Percentiles rank a stretch among this genome's conserved stretches.
Evolutionary conservation across 2,888 invertebrate genomes (phyloP).

Genomic region (Oasisia sp.): DNA sequence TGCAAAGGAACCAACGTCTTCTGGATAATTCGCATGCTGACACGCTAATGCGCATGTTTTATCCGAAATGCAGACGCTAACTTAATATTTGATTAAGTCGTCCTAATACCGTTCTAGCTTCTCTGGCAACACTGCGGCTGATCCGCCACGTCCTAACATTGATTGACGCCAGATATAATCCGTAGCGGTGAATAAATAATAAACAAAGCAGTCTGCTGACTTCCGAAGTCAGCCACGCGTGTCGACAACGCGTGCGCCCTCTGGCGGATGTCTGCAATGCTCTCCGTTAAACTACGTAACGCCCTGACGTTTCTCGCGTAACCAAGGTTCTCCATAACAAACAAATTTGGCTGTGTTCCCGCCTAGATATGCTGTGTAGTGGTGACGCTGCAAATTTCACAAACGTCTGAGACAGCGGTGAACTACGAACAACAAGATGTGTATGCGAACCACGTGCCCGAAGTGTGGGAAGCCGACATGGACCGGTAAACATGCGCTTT

Average conservation of each 20-base stretch:
- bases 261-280: background rate
- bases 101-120: too few species aligned
- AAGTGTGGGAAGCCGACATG: conserved; percentile 4
- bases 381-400: background rate
- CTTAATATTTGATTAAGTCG: too few species aligned
- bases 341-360: background rate
- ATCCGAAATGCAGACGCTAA: too few species aligned
- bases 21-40: too few species aligned
- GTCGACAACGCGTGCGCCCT: background rate
- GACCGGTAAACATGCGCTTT: background rate
- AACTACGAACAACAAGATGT: background rate
- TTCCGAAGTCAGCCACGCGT: too few species aligned
- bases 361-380: background rate
- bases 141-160: background rate
- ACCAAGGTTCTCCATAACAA: background rate
- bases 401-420: background rate
- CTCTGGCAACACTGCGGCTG: background rate
- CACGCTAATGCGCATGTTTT: too few species aligned
- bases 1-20: too few species aligned
- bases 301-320: background rate
- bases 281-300: background rate
- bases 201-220: background rate
- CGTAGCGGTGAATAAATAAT: conserved; percentile 13
- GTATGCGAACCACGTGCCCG: background rate
- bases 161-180: background rate